These are phyloP conservation scores for Edolisoma coerulescens DNA, from an alignment of 2,113 vertebrate species.

Conservation along the genomic window DNA sequence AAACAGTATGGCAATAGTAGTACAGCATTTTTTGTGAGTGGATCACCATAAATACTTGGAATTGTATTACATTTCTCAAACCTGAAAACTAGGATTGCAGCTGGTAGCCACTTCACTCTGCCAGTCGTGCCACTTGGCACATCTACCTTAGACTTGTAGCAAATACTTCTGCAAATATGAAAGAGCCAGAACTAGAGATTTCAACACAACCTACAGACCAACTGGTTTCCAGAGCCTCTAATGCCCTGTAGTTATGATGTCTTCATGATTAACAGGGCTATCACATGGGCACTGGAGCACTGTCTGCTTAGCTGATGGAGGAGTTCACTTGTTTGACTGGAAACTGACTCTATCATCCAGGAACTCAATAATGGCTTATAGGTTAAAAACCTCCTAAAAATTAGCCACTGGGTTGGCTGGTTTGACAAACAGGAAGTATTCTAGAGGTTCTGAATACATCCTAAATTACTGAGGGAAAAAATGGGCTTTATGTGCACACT, in stretches of 20 bases:
- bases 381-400: not conserved
- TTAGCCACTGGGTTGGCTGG: not conserved
- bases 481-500: accelerated
- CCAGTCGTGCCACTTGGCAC: not conserved
- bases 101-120: not conserved
- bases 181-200: not conserved
- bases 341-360: not conserved
- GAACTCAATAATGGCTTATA: not conserved
- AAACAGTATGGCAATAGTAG: not conserved
- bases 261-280: not conserved
- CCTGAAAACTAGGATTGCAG: not conserved
- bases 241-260: not conserved
- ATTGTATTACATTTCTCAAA: not conserved
- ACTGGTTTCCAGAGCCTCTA: not conserved
- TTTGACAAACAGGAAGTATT: not conserved
- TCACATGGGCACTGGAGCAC: not conserved
- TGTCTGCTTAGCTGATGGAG: not conserved
- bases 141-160: not conserved
- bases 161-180: not conserved
- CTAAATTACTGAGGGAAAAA: not conserved
- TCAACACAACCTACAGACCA: not conserved
- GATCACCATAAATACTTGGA: not conserved
- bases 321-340: not conserved
- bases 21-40: not conserved
- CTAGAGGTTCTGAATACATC: not conserved